Conservation (phyloP, 2,797 vertebrate genomes). For the Esox masquinongy region DNA sequence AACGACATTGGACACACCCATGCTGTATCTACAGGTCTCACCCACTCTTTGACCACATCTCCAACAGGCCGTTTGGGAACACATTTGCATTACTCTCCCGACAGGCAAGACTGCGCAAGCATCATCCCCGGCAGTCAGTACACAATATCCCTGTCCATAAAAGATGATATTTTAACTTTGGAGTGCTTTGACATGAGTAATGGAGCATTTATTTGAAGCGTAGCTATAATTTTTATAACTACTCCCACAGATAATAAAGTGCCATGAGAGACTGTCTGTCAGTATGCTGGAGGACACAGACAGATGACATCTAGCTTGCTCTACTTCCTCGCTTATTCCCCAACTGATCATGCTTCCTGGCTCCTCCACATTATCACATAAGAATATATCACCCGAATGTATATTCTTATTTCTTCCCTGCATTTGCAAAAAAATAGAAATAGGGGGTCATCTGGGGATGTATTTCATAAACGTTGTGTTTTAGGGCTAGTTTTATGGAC, state of each 20-base stretch:
- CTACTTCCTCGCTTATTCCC: slow-evolving; percentile 47
- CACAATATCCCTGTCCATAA: slow-evolving; percentile 43
- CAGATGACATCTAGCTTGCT: slow-evolving; percentile 60
- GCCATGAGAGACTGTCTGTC: slow-evolving; percentile 58
- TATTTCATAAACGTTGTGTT: background rate
- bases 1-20: background rate
- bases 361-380: slow-evolving; percentile 49
- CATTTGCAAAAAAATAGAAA: slow-evolving; percentile 13
- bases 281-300: slow-evolving; percentile 60
- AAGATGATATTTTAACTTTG: slow-evolving; percentile 48
- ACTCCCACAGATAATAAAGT: slow-evolving; percentile 58
- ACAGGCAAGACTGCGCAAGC: slow-evolving; percentile 15
- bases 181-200: slow-evolving; percentile 53
- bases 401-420: slow-evolving; percentile 16
- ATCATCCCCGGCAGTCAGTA: slow-evolving; percentile 32
- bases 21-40: background rate
- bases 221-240: slow-evolving; percentile 65
- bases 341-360: slow-evolving; percentile 53
- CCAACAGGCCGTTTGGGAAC: background rate
- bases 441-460: background rate
- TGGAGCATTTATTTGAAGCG: slow-evolving; percentile 56
- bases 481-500: background rate
- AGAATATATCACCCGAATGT: slow-evolving; percentile 11
- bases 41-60: background rate
- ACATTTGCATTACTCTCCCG: background rate